Conservation (phyloP, 2,888 invertebrate species). For the Melinopterus prodromus region DNA sequence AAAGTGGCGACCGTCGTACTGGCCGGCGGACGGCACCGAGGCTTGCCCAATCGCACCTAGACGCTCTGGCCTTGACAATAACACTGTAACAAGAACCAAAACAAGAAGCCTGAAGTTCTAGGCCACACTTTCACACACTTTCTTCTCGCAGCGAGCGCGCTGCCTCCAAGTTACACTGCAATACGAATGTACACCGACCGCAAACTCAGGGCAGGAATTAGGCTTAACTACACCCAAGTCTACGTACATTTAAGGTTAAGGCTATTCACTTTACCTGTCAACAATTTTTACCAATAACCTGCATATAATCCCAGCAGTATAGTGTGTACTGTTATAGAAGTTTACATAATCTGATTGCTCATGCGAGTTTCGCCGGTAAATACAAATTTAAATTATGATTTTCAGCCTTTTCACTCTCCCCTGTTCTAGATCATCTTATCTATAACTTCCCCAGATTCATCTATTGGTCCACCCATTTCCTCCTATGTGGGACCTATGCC, state of each 20-base stretch:
- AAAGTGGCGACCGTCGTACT: slow-evolving; percentile 6
- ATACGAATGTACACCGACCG: neutral
- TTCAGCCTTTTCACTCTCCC: neutral
- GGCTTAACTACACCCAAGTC: neutral
- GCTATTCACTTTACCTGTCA: too few species aligned
- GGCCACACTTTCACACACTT: slow-evolving; percentile 60
- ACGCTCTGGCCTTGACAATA: slow-evolving; percentile 56
- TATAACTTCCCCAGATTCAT: too few species aligned
- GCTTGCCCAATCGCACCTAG: slow-evolving; percentile 33
- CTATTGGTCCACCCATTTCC: too few species aligned
- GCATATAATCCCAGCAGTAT: too few species aligned
- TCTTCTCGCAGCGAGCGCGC: slow-evolving; percentile 48
- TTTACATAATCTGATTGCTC: too few species aligned
- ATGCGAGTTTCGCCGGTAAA: too few species aligned
- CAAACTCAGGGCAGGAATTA: neutral
- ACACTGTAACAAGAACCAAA: slow-evolving; percentile 52
- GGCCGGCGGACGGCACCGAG: neutral
- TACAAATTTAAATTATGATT: too few species aligned
- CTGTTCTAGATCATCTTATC: neutral
- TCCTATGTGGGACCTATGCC: too few species aligned
- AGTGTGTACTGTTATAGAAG: too few species aligned
- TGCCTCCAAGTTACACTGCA: neutral
- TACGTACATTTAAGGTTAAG: too few species aligned
- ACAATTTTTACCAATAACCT: too few species aligned
- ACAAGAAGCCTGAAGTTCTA: slow-evolving; percentile 58